Conservation (phyloP, 2,888 invertebrate species). For the Campoplex nolae region DNA sequence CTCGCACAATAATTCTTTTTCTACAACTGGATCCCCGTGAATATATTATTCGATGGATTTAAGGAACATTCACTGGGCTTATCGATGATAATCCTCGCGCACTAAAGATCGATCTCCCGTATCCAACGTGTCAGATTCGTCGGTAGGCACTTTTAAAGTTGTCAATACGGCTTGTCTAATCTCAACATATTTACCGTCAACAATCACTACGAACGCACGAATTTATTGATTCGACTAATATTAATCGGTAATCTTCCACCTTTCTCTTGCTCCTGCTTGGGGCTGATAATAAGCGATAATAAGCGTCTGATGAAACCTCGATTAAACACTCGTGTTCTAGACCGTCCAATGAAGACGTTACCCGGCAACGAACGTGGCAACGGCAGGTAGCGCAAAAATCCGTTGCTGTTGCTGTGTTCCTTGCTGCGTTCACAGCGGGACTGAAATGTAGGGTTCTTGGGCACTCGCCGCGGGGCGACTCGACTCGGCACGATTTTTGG, state of each 20-base stretch:
- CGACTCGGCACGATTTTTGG: slow-evolving; percentile 76
- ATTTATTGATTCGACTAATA: neutral
- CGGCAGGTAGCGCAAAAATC: slow-evolving; percentile 71
- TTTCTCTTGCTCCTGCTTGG: neutral
- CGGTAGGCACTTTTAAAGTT: slow-evolving; percentile 6
- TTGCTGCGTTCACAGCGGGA: slow-evolving; percentile 84
- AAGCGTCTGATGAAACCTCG: neutral
- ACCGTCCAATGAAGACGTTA: slow-evolving; percentile 16
- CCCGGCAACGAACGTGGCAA: slow-evolving; percentile 42
- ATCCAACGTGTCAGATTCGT: neutral
- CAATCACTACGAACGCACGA: neutral
- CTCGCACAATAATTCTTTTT: slow-evolving; percentile 19
- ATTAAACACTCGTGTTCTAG: slow-evolving; percentile 18
- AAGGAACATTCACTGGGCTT: slow-evolving; percentile 1
- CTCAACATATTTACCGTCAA: neutral
- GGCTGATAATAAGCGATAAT: neutral
- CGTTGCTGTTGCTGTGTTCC: slow-evolving; percentile 77
- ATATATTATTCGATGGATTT: neutral
- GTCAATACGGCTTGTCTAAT: slow-evolving; percentile 30
- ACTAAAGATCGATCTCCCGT: slow-evolving; percentile 48
- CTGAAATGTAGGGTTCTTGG: slow-evolving; percentile 79
- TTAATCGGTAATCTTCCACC: neutral
- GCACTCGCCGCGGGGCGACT: slow-evolving; percentile 83
- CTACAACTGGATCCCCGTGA: neutral
- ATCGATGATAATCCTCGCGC: slow-evolving; percentile 56